A percentile compares a stretch with the other conserved stretches of the same genome.
These are phyloP conservation scores for Argopecten irradians DNA, from an alignment of 1,140 invertebrate genomes.

Conservation along the genomic window DNA sequence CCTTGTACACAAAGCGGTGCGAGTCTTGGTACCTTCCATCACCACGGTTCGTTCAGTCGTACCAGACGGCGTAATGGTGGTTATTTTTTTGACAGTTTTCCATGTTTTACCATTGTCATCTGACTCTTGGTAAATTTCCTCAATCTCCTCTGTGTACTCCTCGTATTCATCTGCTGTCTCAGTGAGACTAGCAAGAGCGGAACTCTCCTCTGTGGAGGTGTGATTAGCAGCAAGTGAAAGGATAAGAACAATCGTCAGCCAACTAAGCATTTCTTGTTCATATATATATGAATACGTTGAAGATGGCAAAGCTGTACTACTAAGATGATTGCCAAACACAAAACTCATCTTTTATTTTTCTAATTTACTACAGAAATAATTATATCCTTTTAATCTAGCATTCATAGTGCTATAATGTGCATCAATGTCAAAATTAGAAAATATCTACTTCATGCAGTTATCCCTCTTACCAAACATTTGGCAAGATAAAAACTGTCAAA, in stretches of 20 bases:
- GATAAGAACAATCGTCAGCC: not conserved
- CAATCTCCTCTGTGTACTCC: conserved; percentile 59
- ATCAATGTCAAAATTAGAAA: not conserved
- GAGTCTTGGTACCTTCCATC: conserved; percentile 65
- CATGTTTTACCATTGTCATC: conserved; percentile 67
- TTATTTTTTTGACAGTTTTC: conserved; percentile 71
- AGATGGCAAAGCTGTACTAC: not conserved
- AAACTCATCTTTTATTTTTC: too few species aligned
- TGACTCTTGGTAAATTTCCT: conserved; percentile 70
- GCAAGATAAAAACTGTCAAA: too few species aligned
- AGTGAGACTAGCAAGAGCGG: not conserved
- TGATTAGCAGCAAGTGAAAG: not conserved
- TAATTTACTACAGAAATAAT: too few species aligned
- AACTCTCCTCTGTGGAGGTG: not conserved
- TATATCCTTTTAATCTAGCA: not conserved
- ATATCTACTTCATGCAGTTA: not conserved
- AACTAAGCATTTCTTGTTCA: not conserved
- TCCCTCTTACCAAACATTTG: not conserved
- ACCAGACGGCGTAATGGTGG: conserved; percentile 65
- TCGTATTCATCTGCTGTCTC: conserved; percentile 34
- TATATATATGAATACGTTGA: not conserved
- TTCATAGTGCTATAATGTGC: not conserved
- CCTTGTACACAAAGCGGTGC: not conserved
- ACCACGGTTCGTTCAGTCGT: conserved; percentile 64
- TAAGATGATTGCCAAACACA: too few species aligned